A percentile compares a stretch with the other conserved stretches of the same genome.
These are phyloP conservation scores for Prenolepis imparis DNA, from an alignment of 2,888 invertebrate species.

Conservation along the genomic window DNA sequence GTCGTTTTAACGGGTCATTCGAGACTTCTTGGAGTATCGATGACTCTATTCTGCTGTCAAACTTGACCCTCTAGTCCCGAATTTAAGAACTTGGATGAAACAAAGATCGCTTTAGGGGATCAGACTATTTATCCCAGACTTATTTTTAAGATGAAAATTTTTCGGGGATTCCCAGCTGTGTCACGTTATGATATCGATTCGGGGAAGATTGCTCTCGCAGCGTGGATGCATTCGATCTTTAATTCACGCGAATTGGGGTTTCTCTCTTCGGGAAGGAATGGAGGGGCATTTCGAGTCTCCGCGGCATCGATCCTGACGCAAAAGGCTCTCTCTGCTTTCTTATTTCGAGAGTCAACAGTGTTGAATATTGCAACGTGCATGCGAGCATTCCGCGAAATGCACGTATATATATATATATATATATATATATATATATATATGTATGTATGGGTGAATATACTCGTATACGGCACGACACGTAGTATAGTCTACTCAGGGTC, in stretches of 20 bases:
- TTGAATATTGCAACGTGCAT: conserved; percentile 48
- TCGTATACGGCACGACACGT: conserved; percentile 27
- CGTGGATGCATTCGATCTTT: neutral
- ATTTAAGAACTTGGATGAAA: neutral
- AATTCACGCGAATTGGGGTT: neutral
- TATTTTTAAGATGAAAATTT: neutral
- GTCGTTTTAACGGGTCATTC: conserved; percentile 1
- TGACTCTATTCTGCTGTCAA: neutral
- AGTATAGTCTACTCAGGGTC: conserved; percentile 49
- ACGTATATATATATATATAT: neutral
- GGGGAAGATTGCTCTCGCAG: neutral
- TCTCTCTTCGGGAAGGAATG: neutral
- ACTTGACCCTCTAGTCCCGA: neutral
- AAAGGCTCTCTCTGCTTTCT: conserved; percentile 1
- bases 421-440: too few relatives aligned
- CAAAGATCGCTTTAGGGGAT: neutral
- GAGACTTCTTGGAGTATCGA: neutral
- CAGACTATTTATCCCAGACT: neutral
- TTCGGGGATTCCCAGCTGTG: neutral
- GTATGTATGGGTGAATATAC: conserved; percentile 25
- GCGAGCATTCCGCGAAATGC: conserved; percentile 50
- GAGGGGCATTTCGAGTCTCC: neutral
- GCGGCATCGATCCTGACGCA: conserved; percentile 29
- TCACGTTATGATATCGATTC: too few relatives aligned
- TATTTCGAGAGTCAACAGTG: conserved; percentile 41